These are phyloP conservation scores for Drosophila pseudoananassae DNA, from an alignment of 1,140 invertebrate genomes.

Conservation along the genomic window DNA sequence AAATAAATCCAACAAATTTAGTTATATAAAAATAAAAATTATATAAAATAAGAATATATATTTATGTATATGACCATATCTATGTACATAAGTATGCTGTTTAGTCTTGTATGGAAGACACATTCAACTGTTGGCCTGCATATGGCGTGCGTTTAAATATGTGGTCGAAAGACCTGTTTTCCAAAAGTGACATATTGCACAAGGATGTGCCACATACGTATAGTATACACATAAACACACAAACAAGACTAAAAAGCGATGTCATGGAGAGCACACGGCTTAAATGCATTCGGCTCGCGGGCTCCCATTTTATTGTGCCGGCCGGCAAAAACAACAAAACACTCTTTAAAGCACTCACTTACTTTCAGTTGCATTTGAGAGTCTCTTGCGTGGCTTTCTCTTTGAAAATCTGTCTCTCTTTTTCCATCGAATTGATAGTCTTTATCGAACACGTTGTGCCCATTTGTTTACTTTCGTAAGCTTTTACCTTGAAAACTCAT, in stretches of 20 bases:
- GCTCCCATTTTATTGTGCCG: slow-evolving; percentile 43
- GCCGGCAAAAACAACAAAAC: slow-evolving; percentile 58
- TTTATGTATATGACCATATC: no score
- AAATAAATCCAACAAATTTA: no score
- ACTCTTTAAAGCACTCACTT: slow-evolving; percentile 8
- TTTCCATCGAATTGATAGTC: slow-evolving; percentile 5
- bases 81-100: not conserved
- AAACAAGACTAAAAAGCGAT: slow-evolving; percentile 23
- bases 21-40: not conserved
- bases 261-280: slow-evolving; percentile 6
- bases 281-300: slow-evolving; percentile 20
- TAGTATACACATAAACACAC: slow-evolving; percentile 2
- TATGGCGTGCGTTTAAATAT: slow-evolving; percentile 11
- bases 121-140: slow-evolving; percentile 5
- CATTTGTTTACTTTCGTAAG: slow-evolving; percentile 73
- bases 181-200: slow-evolving; percentile 48
- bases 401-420: slow-evolving; percentile 6
- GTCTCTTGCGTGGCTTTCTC: slow-evolving; percentile 10
- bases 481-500: slow-evolving; percentile 69
- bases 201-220: slow-evolving; percentile 40
- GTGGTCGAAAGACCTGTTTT: slow-evolving; percentile 41
- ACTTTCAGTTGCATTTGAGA: slow-evolving; percentile 23
- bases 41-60: no score
- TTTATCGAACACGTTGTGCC: slow-evolving; percentile 25
- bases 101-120: not conserved